Evolutionary conservation across 2,113 vertebrate species (phyloP), one percentile per base, ranked within the genome.

Genomic region (Chionis minor): DNA sequence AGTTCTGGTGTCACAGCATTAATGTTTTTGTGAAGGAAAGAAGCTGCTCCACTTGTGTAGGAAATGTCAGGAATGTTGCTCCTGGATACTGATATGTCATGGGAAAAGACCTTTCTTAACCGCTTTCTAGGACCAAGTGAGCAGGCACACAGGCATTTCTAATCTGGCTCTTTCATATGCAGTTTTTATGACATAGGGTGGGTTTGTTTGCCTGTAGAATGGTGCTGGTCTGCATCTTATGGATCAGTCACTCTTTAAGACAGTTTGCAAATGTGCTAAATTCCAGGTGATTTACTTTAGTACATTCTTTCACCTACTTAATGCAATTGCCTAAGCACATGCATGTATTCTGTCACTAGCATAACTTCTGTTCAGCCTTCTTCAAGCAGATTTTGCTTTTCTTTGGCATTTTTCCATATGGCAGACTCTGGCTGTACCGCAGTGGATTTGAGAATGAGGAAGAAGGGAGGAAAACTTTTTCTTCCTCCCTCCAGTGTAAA

Each of bases 401-500:
- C 38, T 87, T 85, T 14, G 47, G 11, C 1, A 0, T 81, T 86
- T 88, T 94, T 67, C 69, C 27, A 12, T 71, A 4, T 15, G 6
- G 14, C 63, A 44, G 35, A 26, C 21, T 73, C 40, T 21, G 15
- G 35, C 61, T 56, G 40, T 85, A 70, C 75, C 18, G 38, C 54
- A 66, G 28, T 75, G 71, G 45, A 85, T 85, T 88, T 86, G 45
- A 90, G 22, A 82, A 55, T 52, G 73, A 72, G 24, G 49, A 88
- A 63, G 38, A 92, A 56, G 1, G 8, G 56, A 89, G 56, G 54
- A 58, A 90, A 79, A 45, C 17, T 32, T 56, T 42, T 90, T 90
- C 79, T 97, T 95, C 52, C 33, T 30, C 40, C 87, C 78, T 86
- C 44, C 86, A 73, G 4, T 88, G 40, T 73, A 54, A 84, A 21